phyloP scores from a whole-genome alignment of 2,888 invertebrate genomes.

The Agrochola circellaris region DNA sequence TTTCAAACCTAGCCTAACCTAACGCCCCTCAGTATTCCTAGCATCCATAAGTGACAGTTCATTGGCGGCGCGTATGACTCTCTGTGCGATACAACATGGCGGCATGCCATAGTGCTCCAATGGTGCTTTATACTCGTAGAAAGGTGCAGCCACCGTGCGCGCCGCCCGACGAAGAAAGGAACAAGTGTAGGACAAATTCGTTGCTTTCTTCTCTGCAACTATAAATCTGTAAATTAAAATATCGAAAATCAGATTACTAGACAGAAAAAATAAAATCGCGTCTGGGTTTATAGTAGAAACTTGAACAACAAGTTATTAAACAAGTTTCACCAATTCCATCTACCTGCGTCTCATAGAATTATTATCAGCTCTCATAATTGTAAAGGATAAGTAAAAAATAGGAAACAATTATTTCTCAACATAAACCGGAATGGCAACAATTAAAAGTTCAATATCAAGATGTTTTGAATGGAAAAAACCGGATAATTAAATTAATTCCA shows the following conservation, averaged over 20 bases:
- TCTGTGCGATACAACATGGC: slow-evolving; percentile 77
- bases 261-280: background rate
- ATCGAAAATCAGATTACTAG: background rate
- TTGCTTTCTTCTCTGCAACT: slow-evolving; percentile 72
- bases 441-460: background rate
- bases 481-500: slow-evolving; percentile 11
- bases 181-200: slow-evolving; percentile 67
- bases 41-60: slow-evolving; percentile 65
- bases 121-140: slow-evolving; percentile 78
- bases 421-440: slow-evolving; percentile 33
- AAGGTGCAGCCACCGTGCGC: slow-evolving; percentile 68
- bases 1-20: slow-evolving; percentile 10
- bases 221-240: slow-evolving; percentile 71
- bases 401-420: background rate
- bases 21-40: slow-evolving; percentile 51
- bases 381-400: slow-evolving; percentile 5
- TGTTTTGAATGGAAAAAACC: background rate
- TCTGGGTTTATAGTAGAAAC: background rate
- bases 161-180: slow-evolving; percentile 75
- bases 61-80: slow-evolving; percentile 71
- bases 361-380: background rate
- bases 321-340: slow-evolving; percentile 18
- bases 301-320: background rate
- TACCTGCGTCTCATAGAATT: background rate
- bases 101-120: slow-evolving; percentile 74